Base-by-base conservation (phyloP, 2,888 invertebrate species). In the Drosophila austrosaltans region DNA sequence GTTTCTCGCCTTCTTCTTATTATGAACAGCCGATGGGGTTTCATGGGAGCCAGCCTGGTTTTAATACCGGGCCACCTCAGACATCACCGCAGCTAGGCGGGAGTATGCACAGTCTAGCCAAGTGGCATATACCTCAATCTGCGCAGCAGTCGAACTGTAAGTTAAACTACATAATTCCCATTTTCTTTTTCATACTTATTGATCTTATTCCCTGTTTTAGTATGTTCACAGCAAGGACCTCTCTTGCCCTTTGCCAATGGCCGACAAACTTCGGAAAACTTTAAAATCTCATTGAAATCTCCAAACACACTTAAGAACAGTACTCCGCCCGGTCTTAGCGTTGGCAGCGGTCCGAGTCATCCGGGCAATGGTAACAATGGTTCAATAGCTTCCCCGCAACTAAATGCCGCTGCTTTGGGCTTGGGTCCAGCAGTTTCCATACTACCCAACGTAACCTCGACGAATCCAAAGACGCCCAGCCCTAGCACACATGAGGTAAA, bases 401-500 rank as follows among this genome's bases (percentile, higher is more conserved):
- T 91, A 59, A 89, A 90, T 77, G 90, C 90, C n/a, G 88, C 85
- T 20, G 86, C 87, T 3, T 81, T 91, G 53, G 89, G 86, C 28
- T 79, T 90, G 53, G 90, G 91, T 7, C 89, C 91, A n/a, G 90
- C 90, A 63, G 88, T 90, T 12, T 90, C 90, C 6, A 89, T 92
- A 78, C 87, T 92, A 79, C 91, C 92, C 67, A 93, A 92, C 82
- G 92, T 93, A 60, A 95, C 96, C 72, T 96, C 96, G 77, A 96
- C 96, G 80, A 96, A 96, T 93, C 96, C 96, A 78, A 96, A 96
- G 94, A 96, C 96, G 75, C 97, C 96, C 68, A 96, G 96, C 91
- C 96, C 96, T 66, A 95, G 95, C 91, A 94, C 95, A 88, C 94
- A 93, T 89, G 93, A 93, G 92, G 94, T 94, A 48, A 48, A 10